A percentile compares a stretch with the other conserved stretches of the same genome.
These are phyloP conservation scores for Machimus rusticus DNA, from an alignment of 2,888 invertebrate species.

Conservation along the genomic window DNA sequence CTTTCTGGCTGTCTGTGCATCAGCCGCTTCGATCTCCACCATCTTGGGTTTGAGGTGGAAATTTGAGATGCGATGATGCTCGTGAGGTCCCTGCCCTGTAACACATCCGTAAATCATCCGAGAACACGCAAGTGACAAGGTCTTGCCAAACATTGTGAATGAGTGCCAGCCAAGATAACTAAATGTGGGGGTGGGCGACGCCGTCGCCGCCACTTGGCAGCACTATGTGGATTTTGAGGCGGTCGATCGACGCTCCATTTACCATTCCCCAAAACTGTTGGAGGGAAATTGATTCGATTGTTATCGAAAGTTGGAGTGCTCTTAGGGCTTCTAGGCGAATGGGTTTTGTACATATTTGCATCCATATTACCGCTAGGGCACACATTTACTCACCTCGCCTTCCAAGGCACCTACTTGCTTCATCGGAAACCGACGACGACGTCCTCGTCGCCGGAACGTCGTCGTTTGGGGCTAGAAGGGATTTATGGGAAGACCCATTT, in stretches of 20 bases:
- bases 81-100: not conserved
- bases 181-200: not conserved
- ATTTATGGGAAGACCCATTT: not conserved
- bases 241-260: not conserved
- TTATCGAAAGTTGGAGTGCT: not conserved
- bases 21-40: not conserved
- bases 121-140: not conserved
- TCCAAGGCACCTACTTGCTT: not conserved
- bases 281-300: not conserved
- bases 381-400: not conserved
- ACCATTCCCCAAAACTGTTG: not conserved
- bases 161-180: not conserved
- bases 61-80: not conserved
- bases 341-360: not conserved
- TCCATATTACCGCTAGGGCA: not conserved
- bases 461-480: not conserved
- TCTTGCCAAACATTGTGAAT: not conserved
- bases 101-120: not conserved
- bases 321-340: not conserved
- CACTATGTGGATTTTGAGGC: not conserved
- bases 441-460: not conserved
- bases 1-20: not conserved
- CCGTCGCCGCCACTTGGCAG: not conserved
- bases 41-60: not conserved
- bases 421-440: not conserved